These are phyloP conservation scores for Ammodytes marinus DNA, from an alignment of 2,113 vertebrate genomes.

Conservation along the genomic window DNA sequence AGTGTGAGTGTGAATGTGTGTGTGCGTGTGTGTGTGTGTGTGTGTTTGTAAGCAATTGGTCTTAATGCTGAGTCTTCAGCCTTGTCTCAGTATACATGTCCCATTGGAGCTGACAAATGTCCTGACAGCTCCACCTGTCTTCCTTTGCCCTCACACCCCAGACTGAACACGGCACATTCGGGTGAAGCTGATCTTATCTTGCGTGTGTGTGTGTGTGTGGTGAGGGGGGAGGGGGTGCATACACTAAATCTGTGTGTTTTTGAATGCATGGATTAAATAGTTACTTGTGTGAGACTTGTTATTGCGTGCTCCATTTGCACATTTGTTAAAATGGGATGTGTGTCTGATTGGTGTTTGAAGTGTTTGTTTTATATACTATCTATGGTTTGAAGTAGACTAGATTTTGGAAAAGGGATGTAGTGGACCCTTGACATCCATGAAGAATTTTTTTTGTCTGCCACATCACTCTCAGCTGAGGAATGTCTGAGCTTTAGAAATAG, in stretches of 20 bases:
- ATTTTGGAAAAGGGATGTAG: neutral
- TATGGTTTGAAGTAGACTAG: neutral
- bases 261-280: neutral
- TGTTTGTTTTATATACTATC: no score
- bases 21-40: neutral
- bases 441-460: constrained; percentile 20
- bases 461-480: constrained; percentile 45
- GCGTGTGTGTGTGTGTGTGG: neutral
- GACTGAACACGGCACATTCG: constrained; percentile 4
- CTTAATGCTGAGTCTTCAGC: neutral
- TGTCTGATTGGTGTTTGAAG: neutral
- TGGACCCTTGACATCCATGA: constrained; percentile 1
- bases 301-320: neutral
- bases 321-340: neutral
- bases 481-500: constrained; percentile 43
- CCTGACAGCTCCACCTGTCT: constrained; percentile 63
- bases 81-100: constrained; percentile 6
- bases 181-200: constrained; percentile 7
- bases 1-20: neutral
- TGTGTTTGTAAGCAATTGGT: neutral
- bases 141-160: constrained; percentile 36
- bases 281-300: neutral
- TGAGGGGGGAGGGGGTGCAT: neutral
- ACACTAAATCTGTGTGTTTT: neutral
- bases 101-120: constrained; percentile 28